These are phyloP conservation scores for Chondrosia reniformis DNA, from an alignment of 37 sponge, comb jelly and placozoan genomes.

Conservation along the genomic window DNA sequence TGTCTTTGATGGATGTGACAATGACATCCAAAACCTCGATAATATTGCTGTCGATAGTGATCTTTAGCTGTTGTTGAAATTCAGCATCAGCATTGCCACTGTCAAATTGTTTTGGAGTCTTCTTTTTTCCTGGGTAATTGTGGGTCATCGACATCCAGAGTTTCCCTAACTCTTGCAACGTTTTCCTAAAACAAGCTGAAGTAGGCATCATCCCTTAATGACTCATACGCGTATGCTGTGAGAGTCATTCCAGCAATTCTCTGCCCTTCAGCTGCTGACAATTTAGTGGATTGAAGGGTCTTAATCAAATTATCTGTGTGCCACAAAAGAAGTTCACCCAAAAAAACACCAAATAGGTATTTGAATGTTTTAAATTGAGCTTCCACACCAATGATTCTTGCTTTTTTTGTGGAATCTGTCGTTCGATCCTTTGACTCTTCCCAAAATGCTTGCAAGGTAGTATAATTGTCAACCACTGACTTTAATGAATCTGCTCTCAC, in stretches of 20 bases:
- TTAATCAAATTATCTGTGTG: conserved; percentile 46
- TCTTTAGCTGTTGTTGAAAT: neutral
- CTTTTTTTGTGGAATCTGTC: conserved; percentile 29
- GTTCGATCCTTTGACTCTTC: neutral
- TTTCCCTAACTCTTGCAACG: neutral
- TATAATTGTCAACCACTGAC: conserved; percentile 9
- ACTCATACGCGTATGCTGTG: neutral
- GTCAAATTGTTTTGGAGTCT: conserved; percentile 23
- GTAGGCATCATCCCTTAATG: neutral
- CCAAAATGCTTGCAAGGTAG: conserved; percentile 5
- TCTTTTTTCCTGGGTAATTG: conserved; percentile 2
- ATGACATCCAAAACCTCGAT: conserved; percentile 9
- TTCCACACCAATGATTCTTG: conserved; percentile 31
- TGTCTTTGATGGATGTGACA: neutral
- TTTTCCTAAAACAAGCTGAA: conserved; percentile 27
- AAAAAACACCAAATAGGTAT: conserved; percentile 23
- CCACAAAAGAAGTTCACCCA: conserved; percentile 17
- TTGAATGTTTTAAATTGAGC: conserved; percentile 31
- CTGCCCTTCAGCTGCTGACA: conserved; percentile 32
- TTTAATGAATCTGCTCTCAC: conserved; percentile 23
- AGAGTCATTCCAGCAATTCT: neutral
- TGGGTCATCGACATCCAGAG: conserved; percentile 19
- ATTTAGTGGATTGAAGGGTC: conserved; percentile 11
- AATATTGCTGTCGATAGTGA: conserved; percentile 13
- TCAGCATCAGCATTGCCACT: conserved; percentile 20